Conservation (phyloP, 2,888 invertebrate genomes). For the Trachelus troglodyta region DNA sequence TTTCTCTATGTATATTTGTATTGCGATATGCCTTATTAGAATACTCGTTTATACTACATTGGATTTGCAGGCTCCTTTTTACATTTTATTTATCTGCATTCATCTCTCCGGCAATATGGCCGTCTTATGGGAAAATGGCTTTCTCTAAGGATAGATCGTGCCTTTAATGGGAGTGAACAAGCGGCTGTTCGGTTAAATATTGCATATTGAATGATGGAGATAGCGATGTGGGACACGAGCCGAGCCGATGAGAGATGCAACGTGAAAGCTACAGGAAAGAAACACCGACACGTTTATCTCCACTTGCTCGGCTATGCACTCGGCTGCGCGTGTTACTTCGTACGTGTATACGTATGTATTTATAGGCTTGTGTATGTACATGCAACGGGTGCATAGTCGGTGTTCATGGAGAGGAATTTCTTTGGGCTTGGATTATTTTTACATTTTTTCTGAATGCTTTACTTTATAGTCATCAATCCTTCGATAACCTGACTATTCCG, state of each 20-base stretch:
- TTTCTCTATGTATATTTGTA: neutral
- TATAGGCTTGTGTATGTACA: neutral
- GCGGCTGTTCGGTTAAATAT: constrained; percentile 26
- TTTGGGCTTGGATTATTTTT: neutral
- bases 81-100: neutral
- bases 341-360: neutral
- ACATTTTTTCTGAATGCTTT: neutral
- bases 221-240: constrained; percentile 28
- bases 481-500: neutral
- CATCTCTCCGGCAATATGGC: neutral
- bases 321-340: neutral
- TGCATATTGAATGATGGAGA: constrained; percentile 24
- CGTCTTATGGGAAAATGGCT: neutral
- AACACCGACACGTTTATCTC: neutral
- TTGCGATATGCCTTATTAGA: neutral
- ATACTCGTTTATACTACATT: neutral
- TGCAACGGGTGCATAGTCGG: neutral
- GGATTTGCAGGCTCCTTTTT: neutral
- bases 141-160: neutral
- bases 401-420: neutral
- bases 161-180: constrained; percentile 10
- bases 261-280: constrained; percentile 7
- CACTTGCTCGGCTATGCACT: neutral
- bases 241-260: constrained; percentile 21
- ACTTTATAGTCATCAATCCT: neutral